Evolutionary conservation across 2,797 vertebrate species (phyloP), one percentile per base, ranked within the genome.

Genomic region (Sibirionetta formosa): DNA sequence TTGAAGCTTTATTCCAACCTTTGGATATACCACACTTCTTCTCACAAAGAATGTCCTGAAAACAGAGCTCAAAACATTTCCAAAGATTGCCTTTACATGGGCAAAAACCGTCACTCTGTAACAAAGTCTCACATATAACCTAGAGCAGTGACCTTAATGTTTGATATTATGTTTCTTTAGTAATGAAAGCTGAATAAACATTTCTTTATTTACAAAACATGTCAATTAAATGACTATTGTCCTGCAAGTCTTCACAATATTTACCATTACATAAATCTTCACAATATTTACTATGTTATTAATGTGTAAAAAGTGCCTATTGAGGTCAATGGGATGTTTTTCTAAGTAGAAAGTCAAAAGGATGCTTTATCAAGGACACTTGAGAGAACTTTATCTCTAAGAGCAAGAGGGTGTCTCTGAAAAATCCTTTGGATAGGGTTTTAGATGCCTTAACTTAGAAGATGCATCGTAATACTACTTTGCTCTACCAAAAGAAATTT

Each of bases 401-500:
- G 86, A 54, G 8, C 0, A 0, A 18, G 36, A 38, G 16, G 31
- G 8, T 51, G 42, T 40, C 22, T 57, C 53, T 57, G 38, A 24
- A 29, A 65, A 35, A 22, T 50, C 36, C 16, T 79, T 9, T 65
- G 46, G 14, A 48, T 3, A 42, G 12, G 38, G 27, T 51, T 89
- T 96, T 57, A 58, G 82, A 82, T 66, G 54, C 57, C 77, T 96
- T 86, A 69, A 84, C 38, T 46, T 70, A 86, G 66, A 63, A 53
- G 54, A 76, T 0, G 4, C 17, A 11, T 76, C 31, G 16, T 57
- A 66, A 71, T 54, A 54, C 29, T 79, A 22, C 13, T 73, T 35
- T 63, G 58, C 46, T 94, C 9, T 95, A 91, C 60, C 35, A 19
- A 88, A 92, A 91, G 72, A 61, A 84, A 96, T 85, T 91, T 56